phyloP scores from a whole-genome alignment of 2,797 vertebrate genomes.

The Hydrophis major region DNA sequence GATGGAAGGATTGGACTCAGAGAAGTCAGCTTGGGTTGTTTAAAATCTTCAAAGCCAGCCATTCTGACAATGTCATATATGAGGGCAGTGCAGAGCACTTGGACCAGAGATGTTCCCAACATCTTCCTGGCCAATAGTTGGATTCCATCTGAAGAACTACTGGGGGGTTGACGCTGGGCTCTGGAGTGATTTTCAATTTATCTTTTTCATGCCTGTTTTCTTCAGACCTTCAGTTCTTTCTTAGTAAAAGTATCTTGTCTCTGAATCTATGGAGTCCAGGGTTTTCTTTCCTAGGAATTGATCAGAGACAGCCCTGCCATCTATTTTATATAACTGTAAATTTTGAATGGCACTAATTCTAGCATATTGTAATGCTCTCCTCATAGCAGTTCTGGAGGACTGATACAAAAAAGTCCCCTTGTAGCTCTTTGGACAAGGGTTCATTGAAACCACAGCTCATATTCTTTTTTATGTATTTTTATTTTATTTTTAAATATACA shows the following conservation, averaged over 20 bases:
- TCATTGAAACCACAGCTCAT: not conserved
- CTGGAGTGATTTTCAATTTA: not conserved
- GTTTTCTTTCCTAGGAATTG: too few relatives aligned
- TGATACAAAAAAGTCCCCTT: not conserved
- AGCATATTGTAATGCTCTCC: not conserved
- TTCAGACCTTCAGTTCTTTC: not conserved
- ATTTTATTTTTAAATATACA: too few relatives aligned
- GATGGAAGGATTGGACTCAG: not conserved
- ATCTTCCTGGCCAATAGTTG: too few relatives aligned
- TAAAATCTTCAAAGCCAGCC: too few relatives aligned
- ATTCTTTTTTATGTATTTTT: too few relatives aligned
- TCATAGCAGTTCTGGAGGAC: not conserved
- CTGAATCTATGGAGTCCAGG: too few relatives aligned
- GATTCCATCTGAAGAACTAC: too few relatives aligned
- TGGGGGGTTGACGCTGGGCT: not conserved
- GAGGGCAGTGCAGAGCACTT: too few relatives aligned
- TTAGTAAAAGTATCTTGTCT: too few relatives aligned
- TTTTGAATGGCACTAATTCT: not conserved
- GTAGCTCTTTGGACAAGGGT: not conserved
- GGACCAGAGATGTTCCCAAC: too few relatives aligned
- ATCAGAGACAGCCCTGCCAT: too few relatives aligned
- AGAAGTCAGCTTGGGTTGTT: not conserved
- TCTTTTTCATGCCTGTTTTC: not conserved
- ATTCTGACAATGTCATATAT: too few relatives aligned
- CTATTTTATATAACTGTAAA: not conserved